A percentile compares a stretch with the other conserved stretches of the same genome.
These are phyloP conservation scores for Odobenus rosmarus DNA, from an alignment of 2,113 vertebrate species.

Conservation along the genomic window DNA sequence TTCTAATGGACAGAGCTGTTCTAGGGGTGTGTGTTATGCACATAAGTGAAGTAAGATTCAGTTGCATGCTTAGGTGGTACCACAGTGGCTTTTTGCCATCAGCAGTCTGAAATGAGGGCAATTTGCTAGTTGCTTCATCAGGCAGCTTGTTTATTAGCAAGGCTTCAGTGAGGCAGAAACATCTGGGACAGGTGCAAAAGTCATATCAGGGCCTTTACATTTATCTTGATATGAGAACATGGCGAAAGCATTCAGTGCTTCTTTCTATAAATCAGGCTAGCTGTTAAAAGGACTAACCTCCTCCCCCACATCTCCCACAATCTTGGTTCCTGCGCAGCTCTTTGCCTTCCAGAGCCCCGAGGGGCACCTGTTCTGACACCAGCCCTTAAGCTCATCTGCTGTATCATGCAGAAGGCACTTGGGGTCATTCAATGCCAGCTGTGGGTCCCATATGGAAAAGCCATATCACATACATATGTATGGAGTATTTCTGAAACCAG, in stretches of 20 bases:
- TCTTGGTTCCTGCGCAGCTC: background rate
- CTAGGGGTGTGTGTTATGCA: background rate
- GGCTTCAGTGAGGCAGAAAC: background rate
- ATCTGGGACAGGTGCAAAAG: background rate
- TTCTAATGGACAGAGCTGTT: background rate
- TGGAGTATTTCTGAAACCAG: constrained; percentile 54
- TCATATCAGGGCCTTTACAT: background rate
- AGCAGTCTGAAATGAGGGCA: background rate
- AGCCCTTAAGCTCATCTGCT: background rate
- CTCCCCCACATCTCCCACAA: background rate
- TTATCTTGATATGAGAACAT: background rate
- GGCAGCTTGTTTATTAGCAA: background rate
- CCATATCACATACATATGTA: constrained; percentile 33
- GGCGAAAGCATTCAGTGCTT: background rate
- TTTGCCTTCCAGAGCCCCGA: background rate
- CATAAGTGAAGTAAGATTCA: background rate
- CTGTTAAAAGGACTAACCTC: background rate
- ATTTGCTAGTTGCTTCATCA: background rate
- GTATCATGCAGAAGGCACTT: background rate
- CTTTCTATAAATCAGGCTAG: background rate
- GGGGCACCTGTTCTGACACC: background rate
- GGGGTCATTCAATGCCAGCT: constrained; percentile 1
- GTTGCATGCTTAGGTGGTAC: background rate
- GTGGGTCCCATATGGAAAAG: constrained; percentile 66
- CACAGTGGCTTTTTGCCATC: background rate